Percentiles rank a stretch among this genome's conserved stretches.
Conservation (phyloP, 2,888 invertebrate species). For the Callyntrura sp. region DNA sequence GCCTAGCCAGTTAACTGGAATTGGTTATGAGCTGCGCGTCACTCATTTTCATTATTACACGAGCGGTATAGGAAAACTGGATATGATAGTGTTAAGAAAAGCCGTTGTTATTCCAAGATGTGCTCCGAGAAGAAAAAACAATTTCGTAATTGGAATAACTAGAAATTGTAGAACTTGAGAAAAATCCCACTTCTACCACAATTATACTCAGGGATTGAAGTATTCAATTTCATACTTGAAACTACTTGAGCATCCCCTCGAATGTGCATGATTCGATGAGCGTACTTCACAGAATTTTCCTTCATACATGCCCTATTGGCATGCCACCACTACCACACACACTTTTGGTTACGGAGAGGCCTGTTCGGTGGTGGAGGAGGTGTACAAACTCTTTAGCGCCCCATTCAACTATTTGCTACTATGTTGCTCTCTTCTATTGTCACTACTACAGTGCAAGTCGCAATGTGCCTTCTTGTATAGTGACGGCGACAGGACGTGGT, state of each 20-base stretch:
- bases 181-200: background rate
- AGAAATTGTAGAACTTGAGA: too few species aligned
- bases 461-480: background rate
- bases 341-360: background rate
- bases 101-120: background rate
- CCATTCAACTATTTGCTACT: background rate
- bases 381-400: background rate
- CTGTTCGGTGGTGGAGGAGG: background rate
- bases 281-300: background rate
- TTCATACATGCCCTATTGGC: background rate
- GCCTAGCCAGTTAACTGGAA: too few species aligned
- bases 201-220: too few species aligned
- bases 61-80: too few species aligned
- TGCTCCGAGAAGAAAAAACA: background rate
- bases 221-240: too few species aligned
- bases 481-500: constrained; percentile 32
- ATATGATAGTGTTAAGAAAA: background rate
- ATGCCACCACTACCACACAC: background rate
- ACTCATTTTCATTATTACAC: too few species aligned
- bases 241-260: background rate
- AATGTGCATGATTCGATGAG: background rate
- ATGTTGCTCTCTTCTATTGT: too few species aligned
- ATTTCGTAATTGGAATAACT: too few species aligned
- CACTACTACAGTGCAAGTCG: background rate
- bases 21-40: too few species aligned